Evolutionary conservation across 2,113 vertebrate species (phyloP).

Genomic region (Rostratula benghalensis): DNA sequence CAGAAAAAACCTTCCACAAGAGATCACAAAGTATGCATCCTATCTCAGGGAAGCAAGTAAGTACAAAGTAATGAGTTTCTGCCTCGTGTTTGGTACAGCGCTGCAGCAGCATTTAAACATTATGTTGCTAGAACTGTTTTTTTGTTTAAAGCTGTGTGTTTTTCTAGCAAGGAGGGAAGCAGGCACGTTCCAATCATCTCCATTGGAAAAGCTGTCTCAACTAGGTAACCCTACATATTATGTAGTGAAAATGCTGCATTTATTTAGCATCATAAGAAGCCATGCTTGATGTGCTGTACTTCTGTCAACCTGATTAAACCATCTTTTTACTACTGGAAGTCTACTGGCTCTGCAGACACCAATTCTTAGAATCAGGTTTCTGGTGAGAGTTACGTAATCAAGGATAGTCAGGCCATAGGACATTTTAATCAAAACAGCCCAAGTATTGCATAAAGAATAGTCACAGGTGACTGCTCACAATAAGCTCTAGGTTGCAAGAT

Average conservation of each 20-base stretch:
- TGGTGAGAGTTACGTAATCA: background rate
- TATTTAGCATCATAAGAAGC: background rate
- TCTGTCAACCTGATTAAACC: background rate
- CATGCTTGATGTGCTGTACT: background rate
- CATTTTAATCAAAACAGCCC: background rate
- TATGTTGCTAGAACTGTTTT: background rate
- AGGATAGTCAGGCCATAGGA: background rate
- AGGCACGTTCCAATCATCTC: background rate
- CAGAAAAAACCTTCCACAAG: background rate
- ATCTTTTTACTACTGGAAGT: background rate
- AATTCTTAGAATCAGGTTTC: background rate
- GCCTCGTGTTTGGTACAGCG: background rate
- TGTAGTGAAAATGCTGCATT: background rate
- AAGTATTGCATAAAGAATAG: background rate
- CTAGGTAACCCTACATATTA: rapidly evolving
- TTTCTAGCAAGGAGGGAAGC: rapidly evolving
- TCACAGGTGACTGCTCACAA: background rate
- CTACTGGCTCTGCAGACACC: background rate
- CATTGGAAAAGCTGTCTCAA: background rate
- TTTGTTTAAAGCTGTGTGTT: background rate
- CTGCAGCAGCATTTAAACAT: background rate
- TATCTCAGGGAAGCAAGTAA: background rate
- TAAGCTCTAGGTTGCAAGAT: background rate
- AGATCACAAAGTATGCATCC: background rate
- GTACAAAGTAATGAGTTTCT: rapidly evolving